These are phyloP conservation scores for Lanius collurio DNA, from an alignment of 2,113 vertebrate genomes.

Conservation along the genomic window DNA sequence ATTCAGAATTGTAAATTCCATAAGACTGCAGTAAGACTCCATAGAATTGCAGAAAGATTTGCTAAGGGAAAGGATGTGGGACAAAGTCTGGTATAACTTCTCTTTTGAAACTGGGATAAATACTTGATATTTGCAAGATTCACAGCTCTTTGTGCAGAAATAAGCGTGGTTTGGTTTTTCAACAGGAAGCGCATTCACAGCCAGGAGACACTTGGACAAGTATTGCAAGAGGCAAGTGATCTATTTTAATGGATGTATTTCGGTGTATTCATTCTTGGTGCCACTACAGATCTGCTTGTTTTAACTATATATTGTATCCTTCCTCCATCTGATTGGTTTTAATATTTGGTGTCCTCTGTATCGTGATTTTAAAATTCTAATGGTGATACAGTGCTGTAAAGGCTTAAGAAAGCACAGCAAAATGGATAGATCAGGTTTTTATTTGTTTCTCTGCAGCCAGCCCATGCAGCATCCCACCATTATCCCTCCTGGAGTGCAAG, in stretches of 20 bases:
- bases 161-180: not conserved
- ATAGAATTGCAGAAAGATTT: not conserved
- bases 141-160: not conserved
- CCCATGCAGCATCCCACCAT: not conserved
- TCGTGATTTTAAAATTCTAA: not conserved
- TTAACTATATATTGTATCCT: not conserved
- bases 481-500: not conserved
- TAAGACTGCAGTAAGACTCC: not conserved
- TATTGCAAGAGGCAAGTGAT: constrained; percentile 80
- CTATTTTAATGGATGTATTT: not conserved
- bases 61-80: not conserved
- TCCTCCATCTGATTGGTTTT: not conserved
- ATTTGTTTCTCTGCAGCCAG: not conserved
- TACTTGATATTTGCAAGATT: not conserved
- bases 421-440: not conserved
- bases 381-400: not conserved
- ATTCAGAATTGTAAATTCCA: not conserved
- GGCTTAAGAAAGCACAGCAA: not conserved
- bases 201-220: constrained; percentile 80
- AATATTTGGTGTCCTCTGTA: not conserved
- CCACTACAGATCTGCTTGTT: not conserved
- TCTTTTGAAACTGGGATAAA: not conserved
- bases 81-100: not conserved
- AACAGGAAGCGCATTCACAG: constrained; percentile 84
- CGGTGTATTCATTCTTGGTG: not conserved